phyloP scores from a whole-genome alignment of 1,140 invertebrate species.

The Adelges cooleyi region DNA sequence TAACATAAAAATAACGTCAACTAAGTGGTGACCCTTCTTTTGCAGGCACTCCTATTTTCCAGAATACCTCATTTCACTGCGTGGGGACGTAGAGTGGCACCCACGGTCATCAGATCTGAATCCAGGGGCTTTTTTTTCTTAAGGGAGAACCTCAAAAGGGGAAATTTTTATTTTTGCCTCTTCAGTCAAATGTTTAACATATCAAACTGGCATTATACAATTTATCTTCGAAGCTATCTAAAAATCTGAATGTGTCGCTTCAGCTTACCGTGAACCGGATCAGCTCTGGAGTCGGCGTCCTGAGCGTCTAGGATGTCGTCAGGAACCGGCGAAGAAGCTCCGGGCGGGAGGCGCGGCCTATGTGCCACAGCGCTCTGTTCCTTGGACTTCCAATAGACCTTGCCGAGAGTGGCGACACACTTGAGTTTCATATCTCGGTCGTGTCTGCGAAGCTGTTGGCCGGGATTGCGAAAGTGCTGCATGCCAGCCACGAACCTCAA shows the following conservation, averaged over 20 bases:
- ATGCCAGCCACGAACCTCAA: slow-evolving; percentile 58
- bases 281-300: slow-evolving; percentile 40
- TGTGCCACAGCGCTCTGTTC: slow-evolving; percentile 70
- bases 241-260: too few relatives aligned
- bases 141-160: not conserved
- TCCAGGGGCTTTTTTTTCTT: not conserved
- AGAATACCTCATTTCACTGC: slow-evolving; percentile 26
- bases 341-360: slow-evolving; percentile 38
- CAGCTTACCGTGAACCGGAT: slow-evolving; percentile 41
- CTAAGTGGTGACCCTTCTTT: too few relatives aligned
- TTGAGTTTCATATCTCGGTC: slow-evolving; percentile 73
- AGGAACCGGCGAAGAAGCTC: slow-evolving; percentile 47
- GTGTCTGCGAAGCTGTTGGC: not conserved
- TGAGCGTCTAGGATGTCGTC: slow-evolving; percentile 46
- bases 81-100: slow-evolving; percentile 2
- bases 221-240: too few relatives aligned
- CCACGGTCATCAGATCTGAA: not conserved
- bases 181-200: too few relatives aligned
- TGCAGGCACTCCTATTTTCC: too few relatives aligned
- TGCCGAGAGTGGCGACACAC: slow-evolving; percentile 74
- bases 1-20: too few relatives aligned
- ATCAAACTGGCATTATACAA: too few relatives aligned
- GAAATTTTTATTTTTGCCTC: too few relatives aligned
- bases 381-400: slow-evolving; percentile 67
- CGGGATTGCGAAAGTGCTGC: slow-evolving; percentile 53